phyloP scores from a whole-genome alignment of 2,113 vertebrate genomes.

The Seriola aureovittata region DNA sequence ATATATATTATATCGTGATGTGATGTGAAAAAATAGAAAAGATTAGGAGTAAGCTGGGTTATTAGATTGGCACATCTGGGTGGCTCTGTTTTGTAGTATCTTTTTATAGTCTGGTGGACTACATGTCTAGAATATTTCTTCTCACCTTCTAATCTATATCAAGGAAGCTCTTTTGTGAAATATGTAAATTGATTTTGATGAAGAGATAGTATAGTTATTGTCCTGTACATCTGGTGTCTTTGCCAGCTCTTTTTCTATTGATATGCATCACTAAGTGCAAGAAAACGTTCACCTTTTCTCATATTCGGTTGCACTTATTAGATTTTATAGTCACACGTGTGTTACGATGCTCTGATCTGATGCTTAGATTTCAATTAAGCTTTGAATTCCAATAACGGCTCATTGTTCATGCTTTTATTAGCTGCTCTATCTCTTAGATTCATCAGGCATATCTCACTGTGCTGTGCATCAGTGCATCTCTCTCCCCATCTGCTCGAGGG shows the following conservation, averaged over 20 bases:
- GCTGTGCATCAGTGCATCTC: slow-evolving; percentile 60
- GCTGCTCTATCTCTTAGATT: slow-evolving; percentile 72
- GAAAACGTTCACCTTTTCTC: slow-evolving; percentile 47
- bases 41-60: slow-evolving; percentile 15
- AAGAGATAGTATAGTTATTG: slow-evolving; percentile 56
- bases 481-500: slow-evolving; percentile 31
- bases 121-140: slow-evolving; percentile 33
- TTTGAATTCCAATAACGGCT: slow-evolving; percentile 66
- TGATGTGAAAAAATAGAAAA: background rate
- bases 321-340: slow-evolving; percentile 55
- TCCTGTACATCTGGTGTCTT: slow-evolving; percentile 46
- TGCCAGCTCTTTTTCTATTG: slow-evolving; percentile 39
- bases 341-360: slow-evolving; percentile 51
- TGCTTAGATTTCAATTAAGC: slow-evolving; percentile 59
- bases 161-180: slow-evolving; percentile 50
- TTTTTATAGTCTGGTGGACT: slow-evolving; percentile 30
- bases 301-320: slow-evolving; percentile 42
- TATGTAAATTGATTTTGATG: slow-evolving; percentile 43
- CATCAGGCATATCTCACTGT: slow-evolving; percentile 59
- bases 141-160: slow-evolving; percentile 21
- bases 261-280: slow-evolving; percentile 56
- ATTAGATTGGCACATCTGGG: slow-evolving; percentile 33
- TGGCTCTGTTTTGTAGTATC: slow-evolving; percentile 47
- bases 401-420: slow-evolving; percentile 75
- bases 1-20: slow-evolving; percentile 28